Conservation (phyloP, 2,797 vertebrate genomes). For the Halcyon leucocephala region DNA sequence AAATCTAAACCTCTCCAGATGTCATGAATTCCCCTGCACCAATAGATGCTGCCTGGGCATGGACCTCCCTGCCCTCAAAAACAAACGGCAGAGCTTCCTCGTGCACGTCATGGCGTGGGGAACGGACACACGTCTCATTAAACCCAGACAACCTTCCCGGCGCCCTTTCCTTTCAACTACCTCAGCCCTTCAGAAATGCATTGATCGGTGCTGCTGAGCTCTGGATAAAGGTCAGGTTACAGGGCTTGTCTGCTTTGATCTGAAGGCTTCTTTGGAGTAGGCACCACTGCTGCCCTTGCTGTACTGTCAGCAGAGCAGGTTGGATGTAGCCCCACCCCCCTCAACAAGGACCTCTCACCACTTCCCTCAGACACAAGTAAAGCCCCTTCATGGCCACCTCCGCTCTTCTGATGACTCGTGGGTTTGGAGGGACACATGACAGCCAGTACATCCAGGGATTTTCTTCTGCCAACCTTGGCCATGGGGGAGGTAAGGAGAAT, state of each 20-base stretch:
- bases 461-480: not conserved
- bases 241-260: not conserved
- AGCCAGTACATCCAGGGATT: not conserved
- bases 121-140: not conserved
- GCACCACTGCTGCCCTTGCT: not conserved
- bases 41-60: not conserved
- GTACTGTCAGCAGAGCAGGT: not conserved
- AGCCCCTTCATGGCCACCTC: not conserved
- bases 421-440: not conserved
- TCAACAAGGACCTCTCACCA: accelerated
- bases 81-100: not conserved
- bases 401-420: accelerated
- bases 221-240: not conserved
- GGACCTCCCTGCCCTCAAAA: not conserved
- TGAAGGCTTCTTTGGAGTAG: not conserved
- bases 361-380: not conserved
- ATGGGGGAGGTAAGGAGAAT: accelerated
- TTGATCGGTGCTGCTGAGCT: not conserved
- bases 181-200: not conserved
- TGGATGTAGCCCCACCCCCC: accelerated
- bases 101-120: accelerated
- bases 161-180: not conserved
- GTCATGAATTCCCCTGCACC: not conserved
- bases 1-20: not conserved
- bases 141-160: not conserved